phyloP scores from a whole-genome alignment of 1,140 invertebrate genomes.

The Caerostris extrusa region DNA sequence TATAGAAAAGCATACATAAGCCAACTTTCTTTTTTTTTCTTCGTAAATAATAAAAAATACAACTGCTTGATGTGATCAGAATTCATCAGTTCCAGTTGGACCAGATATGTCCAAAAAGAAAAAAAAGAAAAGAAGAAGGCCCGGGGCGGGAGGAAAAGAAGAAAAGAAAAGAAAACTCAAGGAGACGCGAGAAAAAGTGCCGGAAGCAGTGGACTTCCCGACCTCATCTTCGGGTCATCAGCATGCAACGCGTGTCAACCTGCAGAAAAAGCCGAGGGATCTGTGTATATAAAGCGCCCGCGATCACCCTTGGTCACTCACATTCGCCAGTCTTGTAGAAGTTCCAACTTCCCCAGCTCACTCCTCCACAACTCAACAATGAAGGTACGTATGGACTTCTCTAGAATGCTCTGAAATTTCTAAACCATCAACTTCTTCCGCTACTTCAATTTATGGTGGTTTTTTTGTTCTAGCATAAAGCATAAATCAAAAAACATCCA shows the following conservation, averaged over 20 bases:
- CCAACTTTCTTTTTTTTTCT: no score
- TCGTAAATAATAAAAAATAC: no score
- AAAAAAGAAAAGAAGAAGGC: no score
- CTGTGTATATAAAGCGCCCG: neutral
- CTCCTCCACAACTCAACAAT: neutral
- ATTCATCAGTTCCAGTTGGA: no score
- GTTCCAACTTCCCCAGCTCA: neutral
- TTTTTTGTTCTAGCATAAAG: neutral
- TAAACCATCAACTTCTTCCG: no score
- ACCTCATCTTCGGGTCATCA: neutral
- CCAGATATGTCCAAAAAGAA: no score
- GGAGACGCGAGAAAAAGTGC: no score
- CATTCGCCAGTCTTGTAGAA: neutral
- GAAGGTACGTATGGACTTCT: neutral
- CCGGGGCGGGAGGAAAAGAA: no score
- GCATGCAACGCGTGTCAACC: neutral
- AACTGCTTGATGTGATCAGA: no score
- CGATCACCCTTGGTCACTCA: neutral
- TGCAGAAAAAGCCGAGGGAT: neutral
- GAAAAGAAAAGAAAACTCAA: no score
- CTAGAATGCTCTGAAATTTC: no score
- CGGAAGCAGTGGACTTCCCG: neutral
- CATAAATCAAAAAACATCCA: neutral
- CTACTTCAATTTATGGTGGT: neutral
- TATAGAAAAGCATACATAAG: no score